phyloP scores from a whole-genome alignment of 2,797 vertebrate genomes.

The Gouania willdenowi region DNA sequence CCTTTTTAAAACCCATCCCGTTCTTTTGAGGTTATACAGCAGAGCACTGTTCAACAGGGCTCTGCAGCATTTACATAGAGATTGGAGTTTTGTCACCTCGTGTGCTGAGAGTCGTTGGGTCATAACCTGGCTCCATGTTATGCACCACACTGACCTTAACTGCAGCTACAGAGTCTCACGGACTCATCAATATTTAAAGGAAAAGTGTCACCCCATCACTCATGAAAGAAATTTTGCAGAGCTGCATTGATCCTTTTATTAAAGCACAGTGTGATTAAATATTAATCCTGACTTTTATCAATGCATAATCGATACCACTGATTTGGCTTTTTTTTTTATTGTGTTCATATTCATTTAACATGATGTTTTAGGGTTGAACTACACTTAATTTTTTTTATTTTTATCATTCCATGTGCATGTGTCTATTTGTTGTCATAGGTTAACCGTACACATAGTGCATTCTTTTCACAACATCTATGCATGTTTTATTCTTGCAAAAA shows the following conservation, averaged over 20 bases:
- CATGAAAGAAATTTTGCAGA: neutral
- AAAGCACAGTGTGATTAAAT: neutral
- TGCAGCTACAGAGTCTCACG: slow-evolving; percentile 1
- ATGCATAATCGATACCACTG: too few species aligned
- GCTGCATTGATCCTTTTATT: neutral
- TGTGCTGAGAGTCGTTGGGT: neutral
- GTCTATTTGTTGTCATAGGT: too few species aligned
- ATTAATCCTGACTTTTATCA: neutral
- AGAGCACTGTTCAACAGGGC: slow-evolving; percentile 10
- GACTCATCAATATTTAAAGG: slow-evolving; percentile 6
- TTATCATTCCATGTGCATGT: too few species aligned
- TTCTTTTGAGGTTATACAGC: slow-evolving; percentile 2
- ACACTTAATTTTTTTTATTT: neutral
- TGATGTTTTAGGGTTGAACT: neutral
- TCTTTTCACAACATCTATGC: too few species aligned
- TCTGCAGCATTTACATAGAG: slow-evolving; percentile 19
- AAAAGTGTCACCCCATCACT: neutral
- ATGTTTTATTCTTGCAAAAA: too few species aligned
- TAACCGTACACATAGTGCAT: too few species aligned
- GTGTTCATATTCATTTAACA: neutral
- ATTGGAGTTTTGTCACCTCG: slow-evolving; percentile 10
- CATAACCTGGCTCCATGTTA: slow-evolving; percentile 15
- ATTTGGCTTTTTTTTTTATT: too few species aligned
- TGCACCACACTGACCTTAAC: neutral
- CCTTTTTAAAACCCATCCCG: slow-evolving; percentile 10